Conservation (phyloP, 1,140 invertebrate species). For the Melanaphis sacchari region DNA sequence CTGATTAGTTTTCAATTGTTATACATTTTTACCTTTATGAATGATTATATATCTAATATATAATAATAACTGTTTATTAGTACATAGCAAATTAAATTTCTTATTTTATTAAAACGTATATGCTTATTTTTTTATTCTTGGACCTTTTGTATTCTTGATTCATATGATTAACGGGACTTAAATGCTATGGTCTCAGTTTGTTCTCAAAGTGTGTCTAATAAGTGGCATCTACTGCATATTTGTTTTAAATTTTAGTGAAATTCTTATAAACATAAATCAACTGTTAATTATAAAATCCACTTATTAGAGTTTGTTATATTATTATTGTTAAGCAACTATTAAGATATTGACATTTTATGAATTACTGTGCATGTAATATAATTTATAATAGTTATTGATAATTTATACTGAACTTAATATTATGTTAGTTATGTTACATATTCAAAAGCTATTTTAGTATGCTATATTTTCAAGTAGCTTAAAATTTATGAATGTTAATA, state of each 20-base stretch:
- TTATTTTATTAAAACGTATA: not conserved
- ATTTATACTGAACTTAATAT: not conserved
- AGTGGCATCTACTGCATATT: not conserved
- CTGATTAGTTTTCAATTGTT: not conserved
- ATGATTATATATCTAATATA: not conserved
- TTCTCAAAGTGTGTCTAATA: not conserved
- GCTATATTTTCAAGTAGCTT: not conserved
- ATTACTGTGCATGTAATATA: not conserved
- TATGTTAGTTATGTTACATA: not conserved
- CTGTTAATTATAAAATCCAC: not conserved
- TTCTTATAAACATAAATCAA: not conserved
- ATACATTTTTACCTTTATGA: not conserved
- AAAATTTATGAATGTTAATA: not conserved
- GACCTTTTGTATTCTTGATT: not conserved
- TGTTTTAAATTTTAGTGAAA: not conserved
- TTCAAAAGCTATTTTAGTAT: not conserved
- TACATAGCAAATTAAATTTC: not conserved
- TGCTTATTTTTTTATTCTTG: not conserved
- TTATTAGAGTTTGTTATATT: not conserved
- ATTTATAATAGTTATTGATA: conserved; percentile 3
- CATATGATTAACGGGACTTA: not conserved
- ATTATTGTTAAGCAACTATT: not conserved
- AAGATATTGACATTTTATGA: not conserved
- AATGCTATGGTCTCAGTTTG: not conserved
- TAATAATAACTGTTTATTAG: not conserved